Evolutionary conservation across 1,140 invertebrate species (phyloP).

Genomic region (Vollenhovia emeryi): DNA sequence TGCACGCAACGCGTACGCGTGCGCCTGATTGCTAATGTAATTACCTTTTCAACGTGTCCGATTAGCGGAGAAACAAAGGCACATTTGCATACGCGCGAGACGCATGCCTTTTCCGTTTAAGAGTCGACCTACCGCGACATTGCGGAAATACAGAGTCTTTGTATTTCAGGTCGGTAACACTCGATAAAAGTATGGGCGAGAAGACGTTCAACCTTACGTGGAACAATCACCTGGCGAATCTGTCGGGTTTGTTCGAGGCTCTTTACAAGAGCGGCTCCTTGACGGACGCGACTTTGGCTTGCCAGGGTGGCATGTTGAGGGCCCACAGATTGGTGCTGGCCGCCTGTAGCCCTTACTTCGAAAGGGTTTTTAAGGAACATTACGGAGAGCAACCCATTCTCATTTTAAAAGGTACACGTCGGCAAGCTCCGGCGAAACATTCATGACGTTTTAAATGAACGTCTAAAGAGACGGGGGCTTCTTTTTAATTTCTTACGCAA

Average conservation of each 20-base stretch:
- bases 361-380: conserved; percentile 88
- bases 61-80: not conserved
- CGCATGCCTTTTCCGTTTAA: not conserved
- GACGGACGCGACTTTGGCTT: conserved; percentile 89
- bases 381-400: conserved; percentile 91
- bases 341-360: conserved; percentile 91
- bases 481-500: not conserved
- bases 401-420: conserved; percentile 87
- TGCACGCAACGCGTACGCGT: not conserved
- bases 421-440: not conserved
- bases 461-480: not conserved
- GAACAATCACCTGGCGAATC: conserved; percentile 91
- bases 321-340: conserved; percentile 91
- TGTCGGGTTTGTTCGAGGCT: conserved; percentile 89
- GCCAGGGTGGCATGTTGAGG: conserved; percentile 88
- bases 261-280: conserved; percentile 89
- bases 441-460: not conserved
- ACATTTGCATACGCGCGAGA: not conserved
- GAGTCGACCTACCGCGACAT: not conserved
- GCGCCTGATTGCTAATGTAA: not conserved
- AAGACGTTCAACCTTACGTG: conserved; percentile 91
- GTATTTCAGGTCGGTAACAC: conserved; percentile 24
- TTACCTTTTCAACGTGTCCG: not conserved
- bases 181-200: conserved; percentile 83
- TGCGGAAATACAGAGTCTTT: not conserved